Evolutionary conservation across 2,113 vertebrate species (phyloP).

Genomic region (Hippocampus mohnikei): DNA sequence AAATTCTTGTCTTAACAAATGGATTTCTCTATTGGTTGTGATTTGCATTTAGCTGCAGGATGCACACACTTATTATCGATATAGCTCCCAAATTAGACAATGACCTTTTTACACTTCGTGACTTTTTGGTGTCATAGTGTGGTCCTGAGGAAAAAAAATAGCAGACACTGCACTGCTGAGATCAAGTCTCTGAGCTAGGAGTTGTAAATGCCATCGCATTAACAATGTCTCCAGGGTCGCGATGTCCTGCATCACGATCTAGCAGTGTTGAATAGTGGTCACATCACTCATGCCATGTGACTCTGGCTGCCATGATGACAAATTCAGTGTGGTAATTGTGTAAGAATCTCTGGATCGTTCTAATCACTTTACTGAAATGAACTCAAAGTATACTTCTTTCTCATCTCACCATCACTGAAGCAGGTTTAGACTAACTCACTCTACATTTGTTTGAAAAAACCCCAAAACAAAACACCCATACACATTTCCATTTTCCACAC

Average conservation of each 20-base stretch:
- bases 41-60: not conserved
- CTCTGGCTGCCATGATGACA: constrained; percentile 30
- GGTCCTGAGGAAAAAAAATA: not conserved
- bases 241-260: constrained; percentile 33
- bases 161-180: not conserved
- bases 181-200: constrained; percentile 25
- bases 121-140: not conserved
- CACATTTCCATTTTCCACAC: too few species aligned
- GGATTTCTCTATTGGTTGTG: not conserved
- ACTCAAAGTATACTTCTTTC: too few species aligned
- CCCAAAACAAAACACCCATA: too few species aligned
- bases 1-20: not conserved
- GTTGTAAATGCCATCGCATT: constrained; percentile 62
- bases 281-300: constrained; percentile 1
- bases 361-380: too few species aligned
- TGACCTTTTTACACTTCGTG: not conserved
- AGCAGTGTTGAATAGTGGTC: constrained; percentile 53
- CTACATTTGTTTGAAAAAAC: too few species aligned
- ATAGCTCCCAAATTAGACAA: not conserved
- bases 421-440: too few species aligned
- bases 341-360: not conserved
- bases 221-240: constrained; percentile 47
- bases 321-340: constrained; percentile 12
- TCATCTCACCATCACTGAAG: too few species aligned
- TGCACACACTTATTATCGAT: not conserved